Base-by-base conservation (phyloP, 2,797 vertebrate genomes). In the Notolepis coatsorum region DNA sequence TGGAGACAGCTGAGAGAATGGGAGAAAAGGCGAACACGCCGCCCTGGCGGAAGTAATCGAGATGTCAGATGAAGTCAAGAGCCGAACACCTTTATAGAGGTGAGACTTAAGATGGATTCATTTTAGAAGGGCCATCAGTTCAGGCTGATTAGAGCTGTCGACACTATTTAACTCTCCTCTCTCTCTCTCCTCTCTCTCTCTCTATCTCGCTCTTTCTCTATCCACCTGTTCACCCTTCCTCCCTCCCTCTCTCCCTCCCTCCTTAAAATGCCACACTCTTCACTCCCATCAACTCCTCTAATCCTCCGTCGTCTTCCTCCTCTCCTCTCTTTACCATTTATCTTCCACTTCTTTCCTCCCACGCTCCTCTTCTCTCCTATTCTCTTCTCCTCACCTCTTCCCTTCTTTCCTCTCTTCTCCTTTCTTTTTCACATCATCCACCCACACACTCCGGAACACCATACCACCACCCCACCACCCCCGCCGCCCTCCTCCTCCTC, bases 91-190 rank as follows among this genome's bases (percentile, higher is more conserved):
- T 47, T 65, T 8, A 31, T 35, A 61, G 68, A 59, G 58, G n/a
- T n/a, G n/a, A 68, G 55, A 30, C 48, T 59, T 55, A 25, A 43
- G 18, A 76, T 80, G 60, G 55, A 80, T 80, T 80, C 61, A 61
- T 30, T 56, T 61, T 27, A 23, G 57, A n/a, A 18, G 63, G 61
- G 53, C 64, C 50, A 66, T 51, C 31, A 67, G 56, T 42, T 55
- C 31, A 51, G 31, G 58, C 68, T 76, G 73, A 76, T 76, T 73
- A 76, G 63, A 58, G 60, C 15, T 76, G 58, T 33, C 47, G 38
- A 46, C 43, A 73, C 62, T 42, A 68, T 73, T 70, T 61, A 73
- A 58, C 66, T 46, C 28, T 31, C 15, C 20, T 7, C 18, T 8
- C 25, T 9, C 13, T 18, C 3, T 39, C 5, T 35, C 20, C 33